Base-by-base conservation (phyloP, 2,797 vertebrate genomes). In the Adrianichthys oophorus region DNA sequence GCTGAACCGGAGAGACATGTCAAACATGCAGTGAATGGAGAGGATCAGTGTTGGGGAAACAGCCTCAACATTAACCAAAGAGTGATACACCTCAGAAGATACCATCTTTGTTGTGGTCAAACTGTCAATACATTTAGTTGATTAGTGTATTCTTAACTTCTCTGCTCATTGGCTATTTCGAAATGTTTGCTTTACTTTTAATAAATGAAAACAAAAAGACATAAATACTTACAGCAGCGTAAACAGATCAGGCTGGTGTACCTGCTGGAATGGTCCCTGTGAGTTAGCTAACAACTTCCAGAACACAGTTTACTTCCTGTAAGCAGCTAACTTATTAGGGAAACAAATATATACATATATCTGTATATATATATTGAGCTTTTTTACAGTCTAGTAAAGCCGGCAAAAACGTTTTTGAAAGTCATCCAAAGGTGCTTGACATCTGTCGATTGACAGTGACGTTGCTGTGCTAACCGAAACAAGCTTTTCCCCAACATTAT, bases 401-500 rank as follows among this genome's bases (percentile, higher is more conserved):
- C 52, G 43, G 7, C 45, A 1, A 10, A 13, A 1, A 1, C 4
- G 0, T 15, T 7, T 7, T 0, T 17, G 43, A 3, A 18, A 7
- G 26, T 57, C 12, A 17, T 10, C 2, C 7, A 5, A 0, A 10
- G 15, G 15, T n/a, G 29, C 4, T 26, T 52, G n/a, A 16, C 37
- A 56, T 21, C 15, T 17, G 65, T 6, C 19, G 72, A 23, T 5
- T 49, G 65, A 70, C 61, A 53, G 19, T 3, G 24, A 41, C 54
- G 41, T 40, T 57, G 70, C 62, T 72, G 17, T 54, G 76, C 83
- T 80, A 70, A 72, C 69, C 42, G 67, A 73, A 73, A 78, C 67
- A 44, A 61, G 63, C 62, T 19, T 62, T 60, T 58, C 48, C 48
- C 59, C 63, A 15, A 50, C 47, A 52, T 68, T 63, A 23, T 26